Base-by-base conservation (phyloP, 2,888 invertebrate genomes). In the Leptopilina syphax region DNA sequence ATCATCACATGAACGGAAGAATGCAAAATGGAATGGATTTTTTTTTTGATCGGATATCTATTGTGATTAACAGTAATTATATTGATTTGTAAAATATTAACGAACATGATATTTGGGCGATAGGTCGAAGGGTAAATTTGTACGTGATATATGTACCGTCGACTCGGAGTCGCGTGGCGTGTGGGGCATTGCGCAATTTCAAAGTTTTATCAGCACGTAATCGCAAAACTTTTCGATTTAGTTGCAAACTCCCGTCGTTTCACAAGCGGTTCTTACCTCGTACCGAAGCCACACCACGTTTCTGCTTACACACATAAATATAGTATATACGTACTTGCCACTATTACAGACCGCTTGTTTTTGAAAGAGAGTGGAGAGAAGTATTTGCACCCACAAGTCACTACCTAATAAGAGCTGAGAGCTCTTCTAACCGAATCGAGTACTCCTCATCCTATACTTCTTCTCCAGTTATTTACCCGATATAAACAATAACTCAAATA, bases 191-290 rank as follows among this genome's bases (percentile, higher is more conserved):
- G 66, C 76, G 78, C 80, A 80, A 78, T 80, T 80, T 80, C 78
- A 73, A 80, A 80, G 70, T 80, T 80, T 80, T 80, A 80, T 80
- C 80, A 80, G 80, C 80, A 80, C 80, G 80, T 80, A 80, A 80
- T 80, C 80, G 80, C 65, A 27, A 78, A 80, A 80, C 65, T 80
- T 80, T 80, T 80, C 77, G 77, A 80, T 80, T 80, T 80, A 80
- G 77, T 78, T 65, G 77, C 78, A 57, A 80, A 76, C 76, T 76
- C 54, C 50, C 27, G 79, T 47, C 65, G 70, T 67, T 78, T 65
- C 34, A 57, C 54, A 73, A 73, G 57, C 70, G 70, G 54, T 73
- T 73, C 70, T 73, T 73, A 73, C 70, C 70, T 73, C 70, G 70
- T 73, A 73, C 27, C 50, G 34, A 8, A 73, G 57, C 70, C 70